phyloP scores from a whole-genome alignment of 2,113 vertebrate genomes.

The Alethe diademata region DNA sequence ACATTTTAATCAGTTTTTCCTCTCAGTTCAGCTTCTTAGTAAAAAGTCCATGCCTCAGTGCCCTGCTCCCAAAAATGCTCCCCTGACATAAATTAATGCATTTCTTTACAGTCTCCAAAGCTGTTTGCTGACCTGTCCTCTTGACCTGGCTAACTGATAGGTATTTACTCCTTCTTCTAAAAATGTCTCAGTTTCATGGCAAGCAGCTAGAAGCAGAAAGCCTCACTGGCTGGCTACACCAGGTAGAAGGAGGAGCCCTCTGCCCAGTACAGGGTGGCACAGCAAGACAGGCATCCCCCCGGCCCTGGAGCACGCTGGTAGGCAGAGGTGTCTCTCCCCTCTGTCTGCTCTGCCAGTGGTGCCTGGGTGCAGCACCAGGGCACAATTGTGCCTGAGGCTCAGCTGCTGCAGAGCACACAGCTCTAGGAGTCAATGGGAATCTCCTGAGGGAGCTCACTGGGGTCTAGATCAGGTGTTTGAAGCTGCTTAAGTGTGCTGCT shows the following conservation, averaged over 20 bases:
- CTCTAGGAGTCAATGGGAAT: rapidly evolving
- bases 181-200: background rate
- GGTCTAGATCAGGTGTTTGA: background rate
- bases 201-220: background rate
- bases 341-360: background rate
- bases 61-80: background rate
- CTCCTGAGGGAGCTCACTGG: background rate
- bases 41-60: background rate
- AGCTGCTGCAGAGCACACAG: background rate
- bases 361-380: background rate
- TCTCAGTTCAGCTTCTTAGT: background rate
- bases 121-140: background rate
- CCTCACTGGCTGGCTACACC: background rate
- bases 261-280: background rate
- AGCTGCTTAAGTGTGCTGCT: background rate
- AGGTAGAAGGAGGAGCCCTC: background rate
- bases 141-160: background rate
- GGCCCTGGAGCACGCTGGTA: background rate
- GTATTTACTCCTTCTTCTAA: background rate
- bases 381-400: background rate
- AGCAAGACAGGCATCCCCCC: background rate
- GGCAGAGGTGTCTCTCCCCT: background rate
- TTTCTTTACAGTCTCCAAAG: background rate
- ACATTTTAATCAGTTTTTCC: background rate
- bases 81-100: background rate